Evolutionary conservation across 1,140 invertebrate species (phyloP).

Genomic region (Dreissena polymorpha): DNA sequence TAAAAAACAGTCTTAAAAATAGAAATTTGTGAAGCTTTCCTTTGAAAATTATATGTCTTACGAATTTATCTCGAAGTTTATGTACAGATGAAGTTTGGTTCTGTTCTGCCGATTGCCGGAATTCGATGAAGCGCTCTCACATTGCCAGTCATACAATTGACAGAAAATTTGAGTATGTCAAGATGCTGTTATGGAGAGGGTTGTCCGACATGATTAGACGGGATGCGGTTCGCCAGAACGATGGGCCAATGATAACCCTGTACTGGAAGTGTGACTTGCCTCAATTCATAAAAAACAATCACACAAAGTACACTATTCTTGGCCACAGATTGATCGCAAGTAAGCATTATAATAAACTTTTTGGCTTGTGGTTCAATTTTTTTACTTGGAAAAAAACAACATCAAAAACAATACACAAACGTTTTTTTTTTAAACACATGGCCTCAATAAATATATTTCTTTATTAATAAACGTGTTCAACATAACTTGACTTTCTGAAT

Average conservation of each 20-base stretch:
- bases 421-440: too few species aligned
- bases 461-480: too few species aligned
- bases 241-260: slow-evolving; percentile 17
- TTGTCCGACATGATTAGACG: slow-evolving; percentile 23
- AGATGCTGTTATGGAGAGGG: slow-evolving; percentile 2
- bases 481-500: neutral
- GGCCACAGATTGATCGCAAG: slow-evolving; percentile 18
- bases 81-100: slow-evolving; percentile 7
- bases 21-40: neutral
- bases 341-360: slow-evolving; percentile 6
- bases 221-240: neutral
- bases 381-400: too few species aligned
- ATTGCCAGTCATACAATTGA: neutral
- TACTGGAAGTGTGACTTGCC: slow-evolving; percentile 22
- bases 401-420: too few species aligned
- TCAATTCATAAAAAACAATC: neutral
- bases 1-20: neutral
- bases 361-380: too few species aligned
- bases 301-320: slow-evolving; percentile 22
- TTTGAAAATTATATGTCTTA: neutral
- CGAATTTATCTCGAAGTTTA: too few species aligned
- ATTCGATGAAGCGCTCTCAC: neutral
- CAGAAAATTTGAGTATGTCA: slow-evolving; percentile 14
- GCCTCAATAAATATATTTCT: too few species aligned
- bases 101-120: slow-evolving; percentile 4